phyloP scores from a whole-genome alignment of 2,113 vertebrate genomes.

The Petroica traversi region DNA sequence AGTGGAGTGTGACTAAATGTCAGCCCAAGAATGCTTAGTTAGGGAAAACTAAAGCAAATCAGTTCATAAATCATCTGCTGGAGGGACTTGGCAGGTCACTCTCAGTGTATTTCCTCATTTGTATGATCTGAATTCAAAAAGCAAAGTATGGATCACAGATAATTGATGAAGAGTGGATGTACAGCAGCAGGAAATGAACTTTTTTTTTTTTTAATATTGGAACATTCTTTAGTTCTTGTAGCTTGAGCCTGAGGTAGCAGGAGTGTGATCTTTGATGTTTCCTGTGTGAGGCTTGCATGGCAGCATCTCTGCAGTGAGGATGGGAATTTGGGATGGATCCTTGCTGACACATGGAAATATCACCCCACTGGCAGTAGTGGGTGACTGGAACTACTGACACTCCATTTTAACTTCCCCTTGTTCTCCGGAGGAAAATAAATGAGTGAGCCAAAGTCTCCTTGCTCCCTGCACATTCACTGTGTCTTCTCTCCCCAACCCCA shows the following conservation, averaged over 20 bases:
- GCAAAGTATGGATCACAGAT: constrained; percentile 46
- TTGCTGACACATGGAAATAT: fast-evolving
- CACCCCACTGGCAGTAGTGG: not conserved
- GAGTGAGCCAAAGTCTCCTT: not conserved
- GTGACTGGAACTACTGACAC: not conserved
- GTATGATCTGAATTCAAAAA: constrained; percentile 49
- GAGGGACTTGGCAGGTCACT: constrained; percentile 59
- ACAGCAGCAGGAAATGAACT: constrained; percentile 4
- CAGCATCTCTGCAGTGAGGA: not conserved
- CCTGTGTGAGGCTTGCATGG: not conserved
- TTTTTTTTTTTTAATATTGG: not conserved
- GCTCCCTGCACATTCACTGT: fast-evolving
- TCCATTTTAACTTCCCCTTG: not conserved
- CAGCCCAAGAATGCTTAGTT: constrained; percentile 56
- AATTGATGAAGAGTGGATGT: constrained; percentile 48
- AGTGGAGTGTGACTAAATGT: constrained; percentile 57
- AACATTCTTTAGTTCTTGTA: not conserved
- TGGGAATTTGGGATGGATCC: not conserved
- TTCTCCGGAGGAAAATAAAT: not conserved
- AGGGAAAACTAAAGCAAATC: constrained; percentile 64
- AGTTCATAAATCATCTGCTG: constrained; percentile 66
- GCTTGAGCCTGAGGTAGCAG: not conserved
- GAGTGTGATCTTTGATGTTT: not conserved
- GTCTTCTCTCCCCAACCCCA: fast-evolving
- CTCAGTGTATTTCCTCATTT: constrained; percentile 47